phyloP scores from a whole-genome alignment of 92 coral and sea anemone species.

The Phenganax marumi region DNA sequence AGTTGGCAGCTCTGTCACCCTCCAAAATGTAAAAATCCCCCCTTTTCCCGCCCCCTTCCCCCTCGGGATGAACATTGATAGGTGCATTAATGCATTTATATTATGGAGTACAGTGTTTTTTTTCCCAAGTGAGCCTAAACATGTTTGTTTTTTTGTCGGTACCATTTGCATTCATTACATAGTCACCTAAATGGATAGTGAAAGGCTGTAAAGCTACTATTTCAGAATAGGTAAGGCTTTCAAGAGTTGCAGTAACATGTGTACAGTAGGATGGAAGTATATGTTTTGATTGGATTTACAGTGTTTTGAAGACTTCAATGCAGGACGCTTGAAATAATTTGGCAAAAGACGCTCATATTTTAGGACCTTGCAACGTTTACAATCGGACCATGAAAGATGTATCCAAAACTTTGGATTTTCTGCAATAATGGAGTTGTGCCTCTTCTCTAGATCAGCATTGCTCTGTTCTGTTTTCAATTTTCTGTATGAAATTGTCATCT shows the following conservation, averaged over 20 bases:
- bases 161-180: slow-evolving; percentile 21
- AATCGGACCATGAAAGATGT: not conserved
- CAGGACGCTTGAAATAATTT: too few relatives aligned
- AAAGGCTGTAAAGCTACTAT: slow-evolving; percentile 17
- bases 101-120: too few relatives aligned
- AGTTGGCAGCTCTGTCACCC: too few relatives aligned
- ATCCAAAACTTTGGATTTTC: slow-evolving; percentile 5
- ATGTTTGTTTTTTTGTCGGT: slow-evolving; percentile 17
- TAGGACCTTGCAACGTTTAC: not conserved
- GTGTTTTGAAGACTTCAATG: not conserved
- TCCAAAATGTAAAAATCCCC: too few relatives aligned
- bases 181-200: too few relatives aligned
- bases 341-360: not conserved
- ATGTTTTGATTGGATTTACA: not conserved
- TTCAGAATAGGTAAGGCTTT: not conserved
- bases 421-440: not conserved
- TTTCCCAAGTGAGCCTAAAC: not conserved
- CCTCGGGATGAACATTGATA: too few relatives aligned
- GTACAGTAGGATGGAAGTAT: not conserved
- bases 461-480: not conserved
- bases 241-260: not conserved
- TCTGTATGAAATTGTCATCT: not conserved
- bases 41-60: too few relatives aligned
- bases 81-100: too few relatives aligned
- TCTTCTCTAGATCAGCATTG: not conserved